Conservation (phyloP, 2,797 vertebrate species). For the Gorsachius magnificus region DNA sequence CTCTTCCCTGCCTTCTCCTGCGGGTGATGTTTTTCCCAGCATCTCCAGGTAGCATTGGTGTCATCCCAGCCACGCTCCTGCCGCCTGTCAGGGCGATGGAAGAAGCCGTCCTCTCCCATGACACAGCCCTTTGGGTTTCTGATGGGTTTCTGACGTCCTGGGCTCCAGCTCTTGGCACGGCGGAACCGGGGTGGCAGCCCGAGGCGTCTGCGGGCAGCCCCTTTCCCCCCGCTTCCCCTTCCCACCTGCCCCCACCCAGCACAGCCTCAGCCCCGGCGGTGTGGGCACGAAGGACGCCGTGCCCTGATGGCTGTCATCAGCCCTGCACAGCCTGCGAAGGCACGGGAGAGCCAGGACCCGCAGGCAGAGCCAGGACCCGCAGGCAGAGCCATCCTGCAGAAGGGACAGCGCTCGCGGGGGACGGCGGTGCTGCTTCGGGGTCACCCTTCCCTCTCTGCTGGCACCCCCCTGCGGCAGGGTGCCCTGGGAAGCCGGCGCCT, state of each 20-base stretch:
- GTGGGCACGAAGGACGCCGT: accelerated
- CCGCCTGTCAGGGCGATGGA: neutral
- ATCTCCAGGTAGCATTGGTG: neutral
- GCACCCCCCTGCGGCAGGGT: neutral
- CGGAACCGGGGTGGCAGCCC: accelerated
- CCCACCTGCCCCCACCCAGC: neutral
- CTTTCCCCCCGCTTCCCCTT: too few species aligned
- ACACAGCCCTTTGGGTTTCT: neutral
- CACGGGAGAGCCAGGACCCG: neutral
- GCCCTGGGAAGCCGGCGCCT: neutral
- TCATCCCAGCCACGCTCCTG: neutral
- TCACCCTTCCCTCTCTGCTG: neutral
- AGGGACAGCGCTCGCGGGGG: accelerated
- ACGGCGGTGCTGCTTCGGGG: too few species aligned
- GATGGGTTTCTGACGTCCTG: neutral
- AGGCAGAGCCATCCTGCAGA: neutral
- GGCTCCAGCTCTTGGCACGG: accelerated
- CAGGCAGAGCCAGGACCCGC: neutral
- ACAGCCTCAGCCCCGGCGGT: accelerated
- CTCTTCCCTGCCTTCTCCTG: neutral
- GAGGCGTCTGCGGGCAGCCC: accelerated
- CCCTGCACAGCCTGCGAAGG: neutral
- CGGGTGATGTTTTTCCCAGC: neutral
- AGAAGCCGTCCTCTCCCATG: too few species aligned
- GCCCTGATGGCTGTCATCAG: neutral